Evolutionary conservation across 1,140 invertebrate species (phyloP).

Genomic region (Cotesia typhae): DNA sequence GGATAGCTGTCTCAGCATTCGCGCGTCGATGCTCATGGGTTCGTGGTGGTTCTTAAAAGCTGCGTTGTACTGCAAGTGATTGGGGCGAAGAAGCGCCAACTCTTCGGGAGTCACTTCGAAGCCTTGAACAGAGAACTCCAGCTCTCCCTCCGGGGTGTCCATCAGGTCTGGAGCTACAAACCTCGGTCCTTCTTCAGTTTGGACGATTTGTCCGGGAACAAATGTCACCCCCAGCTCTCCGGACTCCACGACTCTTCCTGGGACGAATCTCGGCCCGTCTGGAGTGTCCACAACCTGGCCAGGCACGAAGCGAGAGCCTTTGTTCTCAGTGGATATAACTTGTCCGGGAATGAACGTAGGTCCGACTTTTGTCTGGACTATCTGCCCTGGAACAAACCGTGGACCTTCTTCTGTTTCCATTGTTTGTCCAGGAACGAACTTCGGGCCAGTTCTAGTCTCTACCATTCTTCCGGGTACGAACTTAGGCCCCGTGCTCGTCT

Average conservation of each 20-base stretch:
- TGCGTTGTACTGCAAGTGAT: conserved; percentile 63
- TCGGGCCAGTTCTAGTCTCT: conserved; percentile 72
- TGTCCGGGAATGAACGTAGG: conserved; percentile 79
- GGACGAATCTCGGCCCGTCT: conserved; percentile 77
- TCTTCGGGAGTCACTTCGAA: conserved; percentile 79
- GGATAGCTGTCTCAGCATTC: conserved; percentile 74
- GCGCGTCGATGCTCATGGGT: conserved; percentile 70
- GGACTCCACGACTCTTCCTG: conserved; percentile 75
- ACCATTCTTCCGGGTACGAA: conserved; percentile 79
- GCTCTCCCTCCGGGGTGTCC: conserved; percentile 72
- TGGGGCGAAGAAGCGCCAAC: conserved; percentile 70
- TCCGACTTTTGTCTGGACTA: conserved; percentile 76
- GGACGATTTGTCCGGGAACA: conserved; percentile 76
- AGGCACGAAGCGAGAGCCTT: conserved; percentile 76
- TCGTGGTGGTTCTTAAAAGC: conserved; percentile 69
- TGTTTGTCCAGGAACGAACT: conserved; percentile 78
- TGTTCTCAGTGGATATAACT: conserved; percentile 76
- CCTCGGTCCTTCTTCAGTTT: conserved; percentile 75
- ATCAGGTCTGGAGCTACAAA: conserved; percentile 76
- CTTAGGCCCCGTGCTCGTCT: conserved; percentile 67
- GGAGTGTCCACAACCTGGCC: conserved; percentile 78
- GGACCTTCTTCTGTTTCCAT: conserved; percentile 74
- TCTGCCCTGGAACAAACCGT: conserved; percentile 76
- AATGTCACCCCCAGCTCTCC: conserved; percentile 74
- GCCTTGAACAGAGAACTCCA: conserved; percentile 78